Evolutionary conservation across 2,888 invertebrate genomes (phyloP).

Genomic region (Campopleginae sp.): DNA sequence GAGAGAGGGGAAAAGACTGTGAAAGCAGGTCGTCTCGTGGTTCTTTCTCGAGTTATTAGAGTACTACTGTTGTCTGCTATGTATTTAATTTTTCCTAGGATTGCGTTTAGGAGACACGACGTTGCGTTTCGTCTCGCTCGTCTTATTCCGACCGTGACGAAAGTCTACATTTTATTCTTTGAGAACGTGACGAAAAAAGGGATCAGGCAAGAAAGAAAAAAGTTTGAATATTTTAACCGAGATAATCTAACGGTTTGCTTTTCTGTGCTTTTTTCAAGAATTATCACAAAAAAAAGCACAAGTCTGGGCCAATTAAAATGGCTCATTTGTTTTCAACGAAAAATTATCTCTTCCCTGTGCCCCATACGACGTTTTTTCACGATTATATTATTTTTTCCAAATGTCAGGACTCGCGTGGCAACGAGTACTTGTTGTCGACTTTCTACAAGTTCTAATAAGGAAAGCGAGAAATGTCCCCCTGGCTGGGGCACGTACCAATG

Average conservation of each 20-base stretch:
- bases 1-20: constrained; percentile 24
- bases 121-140: constrained; percentile 46
- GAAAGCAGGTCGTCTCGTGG: constrained; percentile 63
- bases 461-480: constrained; percentile 60
- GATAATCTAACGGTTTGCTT: constrained; percentile 41
- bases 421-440: constrained; percentile 24
- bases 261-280: constrained; percentile 1
- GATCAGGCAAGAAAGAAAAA: constrained; percentile 26
- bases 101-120: constrained; percentile 33
- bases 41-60: constrained; percentile 51
- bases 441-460: constrained; percentile 64
- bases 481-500: constrained; percentile 49
- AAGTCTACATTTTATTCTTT: constrained; percentile 31
- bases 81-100: constrained; percentile 7
- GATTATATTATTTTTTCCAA: constrained; percentile 6
- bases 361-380: not conserved
- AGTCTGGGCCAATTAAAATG: not conserved
- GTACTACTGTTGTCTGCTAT: constrained; percentile 24
- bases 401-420: not conserved
- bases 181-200: constrained; percentile 14
- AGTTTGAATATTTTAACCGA: constrained; percentile 4
- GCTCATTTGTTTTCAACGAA: not conserved
- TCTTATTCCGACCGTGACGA: constrained; percentile 55
- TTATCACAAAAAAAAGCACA: constrained; percentile 3
- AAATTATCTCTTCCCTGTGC: not conserved